Evolutionary conservation across 2,113 vertebrate species (phyloP).

Genomic region (Cichladusa arquata): DNA sequence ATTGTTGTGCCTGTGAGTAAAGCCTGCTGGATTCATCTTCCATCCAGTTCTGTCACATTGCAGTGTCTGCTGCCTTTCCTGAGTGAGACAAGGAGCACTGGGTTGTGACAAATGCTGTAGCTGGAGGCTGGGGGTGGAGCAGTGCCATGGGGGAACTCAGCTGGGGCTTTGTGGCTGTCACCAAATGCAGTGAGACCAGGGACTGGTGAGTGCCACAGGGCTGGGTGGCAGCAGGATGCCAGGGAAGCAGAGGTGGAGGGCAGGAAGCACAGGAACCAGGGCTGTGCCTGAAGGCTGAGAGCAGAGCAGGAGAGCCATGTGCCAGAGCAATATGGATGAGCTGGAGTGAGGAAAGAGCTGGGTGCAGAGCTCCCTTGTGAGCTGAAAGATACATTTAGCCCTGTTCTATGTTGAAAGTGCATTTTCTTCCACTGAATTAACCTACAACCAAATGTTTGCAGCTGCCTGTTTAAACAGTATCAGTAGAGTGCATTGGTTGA

Average conservation of each 20-base stretch:
- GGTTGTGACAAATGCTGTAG: not conserved
- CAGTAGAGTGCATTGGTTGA: not conserved
- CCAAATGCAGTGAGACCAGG: not conserved
- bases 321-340: not conserved
- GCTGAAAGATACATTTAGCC: not conserved
- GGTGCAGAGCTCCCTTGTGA: not conserved
- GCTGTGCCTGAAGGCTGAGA: constrained; percentile 16
- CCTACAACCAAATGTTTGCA: not conserved
- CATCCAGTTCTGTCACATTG: not conserved
- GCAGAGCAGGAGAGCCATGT: constrained; percentile 26
- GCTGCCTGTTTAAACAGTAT: not conserved
- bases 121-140: not conserved
- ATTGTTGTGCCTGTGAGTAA: not conserved
- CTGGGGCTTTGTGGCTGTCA: not conserved
- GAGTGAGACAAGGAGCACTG: not conserved
- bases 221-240: not conserved
- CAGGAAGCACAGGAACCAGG: constrained; percentile 11
- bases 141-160: not conserved
- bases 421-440: not conserved
- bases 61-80: not conserved
- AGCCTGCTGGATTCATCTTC: not conserved
- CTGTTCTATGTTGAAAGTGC: not conserved
- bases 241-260: not conserved
- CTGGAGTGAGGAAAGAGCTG: not conserved
- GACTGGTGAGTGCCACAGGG: not conserved